These are phyloP conservation scores for Prosapia bicincta DNA, from an alignment of 2,888 invertebrate genomes.

Conservation along the genomic window DNA sequence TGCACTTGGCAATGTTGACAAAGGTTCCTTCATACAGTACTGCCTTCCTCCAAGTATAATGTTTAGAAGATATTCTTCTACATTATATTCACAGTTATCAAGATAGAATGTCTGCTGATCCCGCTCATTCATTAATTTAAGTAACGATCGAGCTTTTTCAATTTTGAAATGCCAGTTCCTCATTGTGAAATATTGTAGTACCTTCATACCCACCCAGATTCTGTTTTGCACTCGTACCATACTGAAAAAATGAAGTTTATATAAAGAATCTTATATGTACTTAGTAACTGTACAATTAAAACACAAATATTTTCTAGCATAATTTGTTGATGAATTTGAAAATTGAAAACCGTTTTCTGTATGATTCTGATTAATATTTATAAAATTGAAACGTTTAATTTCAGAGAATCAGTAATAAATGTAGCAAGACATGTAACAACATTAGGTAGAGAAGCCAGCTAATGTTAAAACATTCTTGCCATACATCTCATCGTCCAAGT, in stretches of 20 bases:
- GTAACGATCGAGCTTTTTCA: slow-evolving; percentile 56
- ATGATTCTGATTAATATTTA: too few species aligned
- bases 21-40: slow-evolving; percentile 80
- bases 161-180: slow-evolving; percentile 76
- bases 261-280: too few species aligned
- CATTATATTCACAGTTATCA: slow-evolving; percentile 34
- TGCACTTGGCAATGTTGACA: slow-evolving; percentile 69
- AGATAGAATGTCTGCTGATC: slow-evolving; percentile 59
- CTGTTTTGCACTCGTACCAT: slow-evolving; percentile 62
- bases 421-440: too few species aligned
- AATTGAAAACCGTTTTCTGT: too few species aligned
- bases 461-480: too few species aligned
- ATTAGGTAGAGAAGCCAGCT: too few species aligned
- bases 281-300: too few species aligned
- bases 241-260: slow-evolving; percentile 46
- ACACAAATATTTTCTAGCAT: too few species aligned
- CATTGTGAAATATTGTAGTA: slow-evolving; percentile 76
- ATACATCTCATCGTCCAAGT: too few species aligned
- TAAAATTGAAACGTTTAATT: too few species aligned
- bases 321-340: too few species aligned
- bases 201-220: slow-evolving; percentile 57
- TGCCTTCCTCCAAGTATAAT: slow-evolving; percentile 81
- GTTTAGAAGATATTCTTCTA: slow-evolving; percentile 59
- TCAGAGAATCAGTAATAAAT: too few species aligned
- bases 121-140: slow-evolving; percentile 49